These are phyloP conservation scores for Pristionchus pacificus DNA, from an alignment of 1,140 invertebrate species.

Conservation along the genomic window DNA sequence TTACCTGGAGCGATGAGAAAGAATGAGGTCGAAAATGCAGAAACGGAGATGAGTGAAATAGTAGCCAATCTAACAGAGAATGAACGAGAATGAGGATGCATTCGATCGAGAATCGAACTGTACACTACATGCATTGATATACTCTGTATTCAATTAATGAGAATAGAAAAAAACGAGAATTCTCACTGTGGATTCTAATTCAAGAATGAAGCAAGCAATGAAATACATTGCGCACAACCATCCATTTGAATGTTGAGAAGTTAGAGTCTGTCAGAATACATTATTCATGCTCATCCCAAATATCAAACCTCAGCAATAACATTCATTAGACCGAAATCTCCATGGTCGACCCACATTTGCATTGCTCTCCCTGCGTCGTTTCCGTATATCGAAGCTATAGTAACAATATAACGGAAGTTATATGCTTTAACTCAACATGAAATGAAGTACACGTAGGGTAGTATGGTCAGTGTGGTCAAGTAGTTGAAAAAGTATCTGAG, in stretches of 20 bases:
- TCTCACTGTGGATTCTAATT: neutral
- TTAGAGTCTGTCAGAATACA: no score
- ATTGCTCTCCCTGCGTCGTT: neutral
- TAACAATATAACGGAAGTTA: neutral
- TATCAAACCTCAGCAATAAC: neutral
- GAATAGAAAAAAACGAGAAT: neutral
- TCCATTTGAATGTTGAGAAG: no score
- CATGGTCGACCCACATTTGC: neutral
- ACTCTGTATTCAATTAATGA: neutral
- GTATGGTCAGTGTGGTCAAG: no score
- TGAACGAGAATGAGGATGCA: neutral
- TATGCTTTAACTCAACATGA: no score
- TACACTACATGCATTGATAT: neutral
- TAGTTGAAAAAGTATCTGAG: neutral
- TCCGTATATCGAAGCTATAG: neutral
- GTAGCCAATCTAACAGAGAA: no score
- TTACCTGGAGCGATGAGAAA: neutral
- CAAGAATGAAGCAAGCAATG: neutral
- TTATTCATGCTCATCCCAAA: no score
- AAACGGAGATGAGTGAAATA: no score
- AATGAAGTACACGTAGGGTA: neutral
- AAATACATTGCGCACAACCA: no score
- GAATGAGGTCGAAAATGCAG: neutral
- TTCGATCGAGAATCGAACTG: neutral
- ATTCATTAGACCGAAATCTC: neutral